phyloP scores from a whole-genome alignment of 1,140 invertebrate genomes.

The Drosophila ficusphila region DNA sequence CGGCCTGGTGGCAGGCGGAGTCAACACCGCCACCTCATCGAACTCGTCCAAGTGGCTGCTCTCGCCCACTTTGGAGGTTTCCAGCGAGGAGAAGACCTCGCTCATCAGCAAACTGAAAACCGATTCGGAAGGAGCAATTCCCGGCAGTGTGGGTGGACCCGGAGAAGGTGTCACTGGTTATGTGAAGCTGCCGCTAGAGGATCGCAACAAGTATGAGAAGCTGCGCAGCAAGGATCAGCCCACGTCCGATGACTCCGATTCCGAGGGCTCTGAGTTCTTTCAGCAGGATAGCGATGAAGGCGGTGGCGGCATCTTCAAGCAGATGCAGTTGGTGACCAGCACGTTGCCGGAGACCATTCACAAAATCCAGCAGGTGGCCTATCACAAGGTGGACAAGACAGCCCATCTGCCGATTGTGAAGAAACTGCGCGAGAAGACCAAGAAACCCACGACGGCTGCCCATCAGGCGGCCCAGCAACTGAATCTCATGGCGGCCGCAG shows the following conservation, averaged over 20 bases:
- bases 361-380: constrained; percentile 84
- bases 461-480: constrained; percentile 79
- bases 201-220: constrained; percentile 92
- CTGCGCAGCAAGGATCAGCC: constrained; percentile 86
- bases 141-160: background rate
- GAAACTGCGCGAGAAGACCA: constrained; percentile 83
- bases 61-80: constrained; percentile 78
- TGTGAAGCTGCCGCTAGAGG: constrained; percentile 88
- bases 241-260: constrained; percentile 87
- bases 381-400: constrained; percentile 84
- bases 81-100: constrained; percentile 81
- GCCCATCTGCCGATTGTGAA: constrained; percentile 84
- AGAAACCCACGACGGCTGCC: constrained; percentile 75
- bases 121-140: constrained; percentile 64
- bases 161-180: constrained; percentile 77
- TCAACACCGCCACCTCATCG: constrained; percentile 54
- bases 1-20: constrained; percentile 24
- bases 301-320: constrained; percentile 79
- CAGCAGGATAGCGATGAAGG: constrained; percentile 70
- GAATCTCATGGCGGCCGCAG: constrained; percentile 69
- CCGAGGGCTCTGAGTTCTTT: constrained; percentile 65
- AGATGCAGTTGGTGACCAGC: constrained; percentile 86
- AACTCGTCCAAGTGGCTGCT: constrained; percentile 82
- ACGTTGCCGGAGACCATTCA: constrained; percentile 84
- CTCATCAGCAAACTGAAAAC: constrained; percentile 73